phyloP scores from a whole-genome alignment of 2,113 vertebrate species.

The Zosterops borbonicus region DNA sequence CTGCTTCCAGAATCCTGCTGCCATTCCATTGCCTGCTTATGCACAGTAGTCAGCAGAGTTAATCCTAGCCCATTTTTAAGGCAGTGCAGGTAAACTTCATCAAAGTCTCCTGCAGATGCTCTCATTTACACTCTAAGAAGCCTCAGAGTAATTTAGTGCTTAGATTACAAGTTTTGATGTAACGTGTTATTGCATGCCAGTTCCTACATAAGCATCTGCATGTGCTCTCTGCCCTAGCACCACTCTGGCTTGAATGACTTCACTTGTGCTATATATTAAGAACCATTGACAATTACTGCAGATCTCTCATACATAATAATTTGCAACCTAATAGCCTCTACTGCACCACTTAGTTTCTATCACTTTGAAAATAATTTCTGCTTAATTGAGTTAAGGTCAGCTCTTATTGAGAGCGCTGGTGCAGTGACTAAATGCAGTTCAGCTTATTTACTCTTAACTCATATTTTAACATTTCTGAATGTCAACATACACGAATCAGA shows the following conservation, averaged over 20 bases:
- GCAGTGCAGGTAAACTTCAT: neutral
- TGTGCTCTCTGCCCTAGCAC: neutral
- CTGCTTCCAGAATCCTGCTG: neutral
- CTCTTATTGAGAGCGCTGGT: neutral
- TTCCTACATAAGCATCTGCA: neutral
- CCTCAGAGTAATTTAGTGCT: neutral
- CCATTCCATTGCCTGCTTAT: neutral
- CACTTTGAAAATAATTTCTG: conserved; percentile 58
- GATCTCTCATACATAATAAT: conserved; percentile 30
- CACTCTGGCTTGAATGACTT: neutral
- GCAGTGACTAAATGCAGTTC: conserved; percentile 44
- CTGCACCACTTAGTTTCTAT: conserved; percentile 29
- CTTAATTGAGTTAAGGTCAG: conserved; percentile 59
- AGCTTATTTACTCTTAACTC: conserved; percentile 3
- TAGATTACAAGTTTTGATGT: neutral
- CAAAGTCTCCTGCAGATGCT: neutral
- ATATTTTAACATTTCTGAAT: neutral
- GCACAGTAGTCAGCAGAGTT: neutral
- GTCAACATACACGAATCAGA: neutral
- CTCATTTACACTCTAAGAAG: neutral
- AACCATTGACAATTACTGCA: neutral
- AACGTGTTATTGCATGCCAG: neutral
- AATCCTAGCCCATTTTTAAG: neutral
- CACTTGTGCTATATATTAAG: neutral
- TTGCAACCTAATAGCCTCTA: conserved; percentile 18